phyloP scores from a whole-genome alignment of 2,113 vertebrate species.

The Aptenodytes forsteri region DNA sequence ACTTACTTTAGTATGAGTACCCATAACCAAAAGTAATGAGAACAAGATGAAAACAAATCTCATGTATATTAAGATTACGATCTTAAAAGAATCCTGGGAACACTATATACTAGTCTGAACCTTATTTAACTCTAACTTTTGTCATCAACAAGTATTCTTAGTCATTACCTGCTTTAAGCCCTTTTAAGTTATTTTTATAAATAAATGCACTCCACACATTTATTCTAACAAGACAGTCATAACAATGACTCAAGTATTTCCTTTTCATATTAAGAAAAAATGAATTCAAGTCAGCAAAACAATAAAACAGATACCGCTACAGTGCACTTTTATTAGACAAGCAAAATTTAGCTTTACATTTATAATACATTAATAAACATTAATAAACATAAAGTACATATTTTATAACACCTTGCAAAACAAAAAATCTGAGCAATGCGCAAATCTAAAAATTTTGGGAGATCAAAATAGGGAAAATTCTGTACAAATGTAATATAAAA shows the following conservation, averaged over 20 bases:
- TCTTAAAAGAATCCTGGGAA: background rate
- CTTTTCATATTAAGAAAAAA: background rate
- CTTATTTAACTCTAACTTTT: background rate
- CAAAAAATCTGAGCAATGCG: constrained; percentile 4
- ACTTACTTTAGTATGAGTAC: background rate
- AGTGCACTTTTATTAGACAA: constrained; percentile 48
- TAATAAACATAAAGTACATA: constrained; percentile 1
- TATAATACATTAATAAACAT: constrained; percentile 19
- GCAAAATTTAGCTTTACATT: constrained; percentile 18
- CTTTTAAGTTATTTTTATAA: background rate
- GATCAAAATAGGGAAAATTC: constrained; percentile 52
- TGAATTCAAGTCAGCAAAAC: background rate
- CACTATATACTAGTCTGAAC: background rate
- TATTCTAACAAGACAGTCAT: background rate
- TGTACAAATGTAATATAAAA: constrained; percentile 63
- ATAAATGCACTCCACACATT: background rate
- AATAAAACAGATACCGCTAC: background rate
- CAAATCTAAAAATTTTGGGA: constrained; percentile 33
- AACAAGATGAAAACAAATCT: background rate
- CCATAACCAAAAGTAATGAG: background rate
- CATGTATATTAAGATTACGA: background rate
- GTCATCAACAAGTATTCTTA: background rate
- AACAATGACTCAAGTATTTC: background rate
- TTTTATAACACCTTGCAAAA: constrained; percentile 1
- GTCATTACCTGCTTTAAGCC: background rate